Conservation (phyloP, 2,888 invertebrate species). For the Oscheius myriophilus region DNA sequence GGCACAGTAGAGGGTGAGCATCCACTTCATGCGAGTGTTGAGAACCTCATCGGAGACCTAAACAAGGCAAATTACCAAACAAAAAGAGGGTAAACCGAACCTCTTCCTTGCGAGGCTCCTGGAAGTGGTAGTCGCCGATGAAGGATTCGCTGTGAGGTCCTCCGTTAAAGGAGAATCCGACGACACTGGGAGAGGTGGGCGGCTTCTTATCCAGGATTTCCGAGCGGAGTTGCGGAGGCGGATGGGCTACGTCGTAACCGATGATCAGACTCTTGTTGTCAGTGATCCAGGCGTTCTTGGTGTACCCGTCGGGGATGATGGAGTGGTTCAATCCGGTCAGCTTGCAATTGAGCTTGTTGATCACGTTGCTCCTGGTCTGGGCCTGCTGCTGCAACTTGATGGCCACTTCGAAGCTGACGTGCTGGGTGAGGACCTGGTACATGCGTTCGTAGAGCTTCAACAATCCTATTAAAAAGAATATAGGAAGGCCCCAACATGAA, state of each 20-base stretch:
- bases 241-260: conserved; percentile 48
- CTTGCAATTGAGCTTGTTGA: conserved; percentile 42
- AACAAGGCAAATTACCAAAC: background rate
- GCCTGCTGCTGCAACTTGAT: background rate
- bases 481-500: background rate
- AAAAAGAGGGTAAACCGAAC: conserved; percentile 8
- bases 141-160: conserved; percentile 30
- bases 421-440: conserved; percentile 31
- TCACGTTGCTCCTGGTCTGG: conserved; percentile 15
- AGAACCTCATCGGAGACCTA: conserved; percentile 39
- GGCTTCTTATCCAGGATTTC: conserved; percentile 22
- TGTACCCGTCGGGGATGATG: conserved; percentile 28
- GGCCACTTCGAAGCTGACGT: conserved; percentile 33
- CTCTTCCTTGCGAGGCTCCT: conserved; percentile 36
- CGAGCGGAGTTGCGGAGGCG: conserved; percentile 15
- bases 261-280: conserved; percentile 22
- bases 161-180: conserved; percentile 50
- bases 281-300: conserved; percentile 28
- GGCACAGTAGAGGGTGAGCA: conserved; percentile 32
- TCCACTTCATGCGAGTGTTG: conserved; percentile 34
- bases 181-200: conserved; percentile 29
- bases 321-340: conserved; percentile 37
- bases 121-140: conserved; percentile 52
- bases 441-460: conserved; percentile 41
- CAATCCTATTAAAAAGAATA: conserved; percentile 3